A percentile compares a stretch with the other conserved stretches of the same genome.
These are phyloP conservation scores for Mycalesis mineus DNA, from an alignment of 2,888 invertebrate species.

Conservation along the genomic window DNA sequence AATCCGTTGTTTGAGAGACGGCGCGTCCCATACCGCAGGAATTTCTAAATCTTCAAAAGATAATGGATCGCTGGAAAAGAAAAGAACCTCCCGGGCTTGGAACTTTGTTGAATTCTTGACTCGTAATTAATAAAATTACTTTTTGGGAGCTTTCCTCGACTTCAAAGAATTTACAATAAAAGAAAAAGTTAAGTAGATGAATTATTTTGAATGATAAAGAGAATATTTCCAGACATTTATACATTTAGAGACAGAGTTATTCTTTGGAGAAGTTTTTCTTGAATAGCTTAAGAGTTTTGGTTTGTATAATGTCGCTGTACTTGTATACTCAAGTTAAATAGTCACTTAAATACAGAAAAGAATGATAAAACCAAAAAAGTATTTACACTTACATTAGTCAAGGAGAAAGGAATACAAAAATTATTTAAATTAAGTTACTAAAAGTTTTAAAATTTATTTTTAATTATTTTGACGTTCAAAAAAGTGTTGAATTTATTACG, in stretches of 20 bases:
- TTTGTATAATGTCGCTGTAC: not conserved
- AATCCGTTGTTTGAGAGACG: constrained; percentile 31
- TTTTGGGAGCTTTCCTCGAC: constrained; percentile 76
- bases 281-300: constrained; percentile 14
- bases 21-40: constrained; percentile 61
- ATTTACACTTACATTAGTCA: too few species aligned
- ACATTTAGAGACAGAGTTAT: constrained; percentile 53
- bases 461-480: too few species aligned
- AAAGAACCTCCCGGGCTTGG: constrained; percentile 71
- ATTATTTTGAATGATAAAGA: constrained; percentile 76
- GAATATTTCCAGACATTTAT: constrained; percentile 72
- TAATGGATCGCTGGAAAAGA: constrained; percentile 75
- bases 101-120: constrained; percentile 78
- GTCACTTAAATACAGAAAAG: not conserved
- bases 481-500: too few species aligned
- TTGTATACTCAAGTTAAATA: not conserved
- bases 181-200: constrained; percentile 77
- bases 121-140: constrained; percentile 79
- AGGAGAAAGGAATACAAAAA: not conserved
- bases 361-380: not conserved
- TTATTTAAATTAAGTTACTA: too few species aligned
- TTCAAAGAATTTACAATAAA: constrained; percentile 78
- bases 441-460: too few species aligned
- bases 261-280: constrained; percentile 28
- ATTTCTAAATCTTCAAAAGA: constrained; percentile 78